A percentile compares a stretch with the other conserved stretches of the same genome.
phyloP scores from a whole-genome alignment of 2,113 vertebrate genomes.

The Genyomyrus donnyi region DNA sequence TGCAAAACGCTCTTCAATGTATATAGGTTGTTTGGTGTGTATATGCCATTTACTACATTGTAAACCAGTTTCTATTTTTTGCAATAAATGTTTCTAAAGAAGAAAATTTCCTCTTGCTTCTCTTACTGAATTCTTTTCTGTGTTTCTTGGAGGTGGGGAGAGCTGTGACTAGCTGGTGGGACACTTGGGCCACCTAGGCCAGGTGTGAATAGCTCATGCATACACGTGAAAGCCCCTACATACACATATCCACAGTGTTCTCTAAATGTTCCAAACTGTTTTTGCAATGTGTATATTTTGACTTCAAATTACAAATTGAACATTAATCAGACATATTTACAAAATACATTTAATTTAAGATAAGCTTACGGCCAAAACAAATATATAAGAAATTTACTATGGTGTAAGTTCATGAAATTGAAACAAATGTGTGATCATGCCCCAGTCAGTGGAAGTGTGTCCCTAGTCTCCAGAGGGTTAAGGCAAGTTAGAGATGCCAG shows the following conservation, averaged over 20 bases:
- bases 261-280: background rate
- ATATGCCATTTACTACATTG: background rate
- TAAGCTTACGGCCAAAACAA: background rate
- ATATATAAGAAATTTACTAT: background rate
- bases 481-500: background rate
- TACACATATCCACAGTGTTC: no score
- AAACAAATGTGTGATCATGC: background rate
- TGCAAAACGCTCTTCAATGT: background rate
- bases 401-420: background rate
- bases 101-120: background rate
- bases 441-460: background rate
- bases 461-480: background rate
- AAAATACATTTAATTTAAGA: no score
- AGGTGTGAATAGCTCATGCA: background rate
- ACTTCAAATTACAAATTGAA: background rate
- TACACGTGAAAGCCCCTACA: no score
- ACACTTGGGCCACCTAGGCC: background rate
- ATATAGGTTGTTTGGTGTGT: background rate
- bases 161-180: background rate
- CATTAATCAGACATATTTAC: background rate
- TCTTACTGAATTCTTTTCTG: background rate
- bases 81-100: background rate
- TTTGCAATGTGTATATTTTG: background rate
- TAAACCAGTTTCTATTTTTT: background rate
- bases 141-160: background rate